These are phyloP conservation scores for Gallinago paraguaiae DNA, from an alignment of 2,113 vertebrate genomes.

Conservation along the genomic window DNA sequence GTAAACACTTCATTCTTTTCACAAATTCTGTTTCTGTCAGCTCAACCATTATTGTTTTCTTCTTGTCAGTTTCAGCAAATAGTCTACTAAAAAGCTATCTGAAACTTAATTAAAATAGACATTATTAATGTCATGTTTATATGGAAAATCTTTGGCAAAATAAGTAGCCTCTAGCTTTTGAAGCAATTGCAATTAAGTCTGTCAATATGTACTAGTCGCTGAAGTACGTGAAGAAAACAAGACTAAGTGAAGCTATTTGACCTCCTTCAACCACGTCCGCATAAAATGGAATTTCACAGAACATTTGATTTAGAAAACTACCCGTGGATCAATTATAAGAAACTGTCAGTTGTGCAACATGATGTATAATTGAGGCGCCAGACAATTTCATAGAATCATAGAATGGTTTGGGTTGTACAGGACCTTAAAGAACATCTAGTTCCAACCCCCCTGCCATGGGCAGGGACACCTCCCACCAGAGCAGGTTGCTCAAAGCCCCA, in stretches of 20 bases:
- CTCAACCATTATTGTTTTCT: not conserved
- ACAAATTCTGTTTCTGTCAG: not conserved
- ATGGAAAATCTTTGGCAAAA: slow-evolving; percentile 54
- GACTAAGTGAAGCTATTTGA: slow-evolving; percentile 27
- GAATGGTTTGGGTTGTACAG: no score
- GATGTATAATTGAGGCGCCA: not conserved
- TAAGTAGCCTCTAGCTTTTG: slow-evolving; percentile 59
- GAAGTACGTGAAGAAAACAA: slow-evolving; percentile 23
- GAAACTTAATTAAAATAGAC: slow-evolving; percentile 65
- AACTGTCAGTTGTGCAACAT: not conserved
- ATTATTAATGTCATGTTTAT: slow-evolving; percentile 61
- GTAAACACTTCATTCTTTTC: slow-evolving; percentile 15
- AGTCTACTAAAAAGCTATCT: slow-evolving; percentile 38
- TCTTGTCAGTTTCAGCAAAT: slow-evolving; percentile 30
- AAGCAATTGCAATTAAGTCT: slow-evolving; percentile 56
- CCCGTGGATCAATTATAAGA: not conserved
- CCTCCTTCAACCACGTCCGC: not conserved
- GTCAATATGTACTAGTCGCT: slow-evolving; percentile 30
- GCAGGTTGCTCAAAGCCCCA: no score
- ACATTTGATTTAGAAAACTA: not conserved
- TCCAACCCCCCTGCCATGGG: no score
- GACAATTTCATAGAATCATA: not conserved
- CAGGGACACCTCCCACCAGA: no score
- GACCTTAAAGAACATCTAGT: no score
- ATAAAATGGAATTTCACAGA: not conserved